phyloP scores from a whole-genome alignment of 2,113 vertebrate species.

The Rhabdomys dilectus region DNA sequence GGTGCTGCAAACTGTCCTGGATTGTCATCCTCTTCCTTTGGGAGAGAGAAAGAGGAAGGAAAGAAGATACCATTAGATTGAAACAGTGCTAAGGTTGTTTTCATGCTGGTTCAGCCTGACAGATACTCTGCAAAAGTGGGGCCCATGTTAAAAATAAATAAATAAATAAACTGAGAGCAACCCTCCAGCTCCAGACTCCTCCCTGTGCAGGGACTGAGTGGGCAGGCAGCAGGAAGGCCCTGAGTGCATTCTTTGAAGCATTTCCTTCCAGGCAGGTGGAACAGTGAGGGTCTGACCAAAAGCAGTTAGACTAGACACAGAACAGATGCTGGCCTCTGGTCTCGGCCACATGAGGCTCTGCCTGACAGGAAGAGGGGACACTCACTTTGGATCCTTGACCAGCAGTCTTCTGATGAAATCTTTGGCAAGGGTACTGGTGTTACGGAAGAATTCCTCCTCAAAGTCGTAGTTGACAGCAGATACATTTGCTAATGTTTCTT shows the following conservation, averaged over 20 bases:
- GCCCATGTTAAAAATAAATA: neutral
- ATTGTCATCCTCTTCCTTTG: slow-evolving; percentile 98
- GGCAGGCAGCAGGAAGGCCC: neutral
- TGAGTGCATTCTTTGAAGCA: neutral
- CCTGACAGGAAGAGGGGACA: neutral
- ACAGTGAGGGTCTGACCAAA: too few relatives aligned
- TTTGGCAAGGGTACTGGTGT: slow-evolving; percentile 96
- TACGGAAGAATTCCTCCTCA: slow-evolving; percentile 98
- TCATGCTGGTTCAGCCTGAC: neutral
- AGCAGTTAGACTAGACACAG: fast-evolving
- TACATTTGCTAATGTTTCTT: slow-evolving; percentile 98
- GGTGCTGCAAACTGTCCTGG: slow-evolving; percentile 96
- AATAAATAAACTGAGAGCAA: neutral
- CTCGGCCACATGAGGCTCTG: neutral
- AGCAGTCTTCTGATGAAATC: slow-evolving; percentile 96
- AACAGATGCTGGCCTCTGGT: neutral
- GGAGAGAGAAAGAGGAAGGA: neutral
- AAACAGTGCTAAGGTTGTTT: neutral
- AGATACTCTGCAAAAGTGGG: neutral
- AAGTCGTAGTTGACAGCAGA: slow-evolving; percentile 99
- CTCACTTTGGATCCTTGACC: slow-evolving; percentile 98
- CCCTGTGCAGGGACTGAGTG: neutral
- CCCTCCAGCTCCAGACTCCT: neutral
- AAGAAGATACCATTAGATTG: neutral
- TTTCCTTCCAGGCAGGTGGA: neutral